Evolutionary conservation across 2,888 invertebrate genomes (phyloP), one percentile per base, ranked within the genome.

Genomic region (Pammene aurita): DNA sequence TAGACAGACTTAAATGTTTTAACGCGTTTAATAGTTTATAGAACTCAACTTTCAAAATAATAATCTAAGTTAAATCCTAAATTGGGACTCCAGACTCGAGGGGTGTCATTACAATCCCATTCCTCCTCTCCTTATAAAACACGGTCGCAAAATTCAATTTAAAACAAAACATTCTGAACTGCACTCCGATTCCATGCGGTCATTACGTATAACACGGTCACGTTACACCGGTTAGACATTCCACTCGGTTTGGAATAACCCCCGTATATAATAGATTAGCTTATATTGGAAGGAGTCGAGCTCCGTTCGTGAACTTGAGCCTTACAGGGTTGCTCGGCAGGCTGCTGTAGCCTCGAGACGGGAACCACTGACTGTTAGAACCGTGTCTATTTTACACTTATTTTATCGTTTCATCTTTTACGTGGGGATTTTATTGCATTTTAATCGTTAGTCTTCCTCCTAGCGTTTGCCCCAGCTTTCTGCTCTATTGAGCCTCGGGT

Each of bases 291-390:
- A 10, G 26, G 41, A 62, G 62, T 41, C 62, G 52, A 52, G 44
- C 42, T 7, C 16, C 26, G 62, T 52, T 62, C 62, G 62, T 62
- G 62, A 62, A 62, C 62, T 62, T 62, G 62, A 52, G 62, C 50
- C 50, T 18, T 18, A 18, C 61, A n/a, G 62, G 62, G 50, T 18
- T 48, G 60, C 13, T 50, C 50, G 50, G 50, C 14, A 18, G 61
- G 41, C 38, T 38, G 16, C 41, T 1, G 48, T 35, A 48, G 38
- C 50, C 50, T 38, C 35, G 35, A 11, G 38, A 11, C 48, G 61
- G 16, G 35, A 48, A 62, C 61, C n/a, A 38, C 61, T 50, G 16
- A 62, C 38, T 18, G 16, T 48, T 14, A 52, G 62, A 11, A 52
- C 62, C n/a, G 26, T 52, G 16, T 10, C 41, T 11, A 0, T 26